Conservation (phyloP, 2,113 vertebrate genomes). For the Tautogolabrus adspersus region DNA sequence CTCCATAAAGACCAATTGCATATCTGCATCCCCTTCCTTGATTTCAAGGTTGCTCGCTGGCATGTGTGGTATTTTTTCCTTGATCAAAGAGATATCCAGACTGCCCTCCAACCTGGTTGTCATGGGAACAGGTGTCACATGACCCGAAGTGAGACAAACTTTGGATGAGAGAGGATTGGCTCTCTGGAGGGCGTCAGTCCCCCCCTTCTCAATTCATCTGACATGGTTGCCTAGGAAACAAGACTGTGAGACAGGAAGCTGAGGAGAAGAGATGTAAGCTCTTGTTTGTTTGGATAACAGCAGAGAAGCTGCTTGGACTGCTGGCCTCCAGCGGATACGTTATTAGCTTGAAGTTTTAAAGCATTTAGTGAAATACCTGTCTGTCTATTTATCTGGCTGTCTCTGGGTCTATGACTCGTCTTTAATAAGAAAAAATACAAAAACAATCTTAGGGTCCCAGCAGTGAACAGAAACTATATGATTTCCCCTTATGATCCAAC, state of each 20-base stretch:
- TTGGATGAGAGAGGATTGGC: constrained; percentile 82
- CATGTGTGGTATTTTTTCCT: constrained; percentile 68
- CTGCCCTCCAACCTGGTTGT: constrained; percentile 87
- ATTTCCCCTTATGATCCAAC: constrained; percentile 52
- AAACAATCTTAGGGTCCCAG: constrained; percentile 1
- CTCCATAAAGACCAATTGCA: constrained; percentile 50
- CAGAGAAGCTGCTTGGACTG: constrained; percentile 72
- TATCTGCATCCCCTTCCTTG: constrained; percentile 58
- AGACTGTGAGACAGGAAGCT: constrained; percentile 83
- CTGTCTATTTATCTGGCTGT: constrained; percentile 1
- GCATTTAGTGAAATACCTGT: constrained; percentile 31
- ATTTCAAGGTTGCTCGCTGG: constrained; percentile 73
- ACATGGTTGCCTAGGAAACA: constrained; percentile 88
- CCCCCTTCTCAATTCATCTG: constrained; percentile 82
- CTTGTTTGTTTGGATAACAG: constrained; percentile 85
- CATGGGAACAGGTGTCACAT: constrained; percentile 86
- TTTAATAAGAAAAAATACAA: constrained; percentile 3
- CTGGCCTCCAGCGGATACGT: constrained; percentile 55
- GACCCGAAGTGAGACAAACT: constrained; percentile 85
- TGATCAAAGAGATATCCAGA: constrained; percentile 78
- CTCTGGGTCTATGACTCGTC: background rate
- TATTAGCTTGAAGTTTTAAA: constrained; percentile 63
- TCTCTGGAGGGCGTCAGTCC: constrained; percentile 81
- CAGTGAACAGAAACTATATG: constrained; percentile 18
- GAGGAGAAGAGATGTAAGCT: constrained; percentile 78